These are phyloP conservation scores for Bolinopsis microptera DNA, from an alignment of 37 sponge, comb jelly and placozoan genomes.

Conservation along the genomic window DNA sequence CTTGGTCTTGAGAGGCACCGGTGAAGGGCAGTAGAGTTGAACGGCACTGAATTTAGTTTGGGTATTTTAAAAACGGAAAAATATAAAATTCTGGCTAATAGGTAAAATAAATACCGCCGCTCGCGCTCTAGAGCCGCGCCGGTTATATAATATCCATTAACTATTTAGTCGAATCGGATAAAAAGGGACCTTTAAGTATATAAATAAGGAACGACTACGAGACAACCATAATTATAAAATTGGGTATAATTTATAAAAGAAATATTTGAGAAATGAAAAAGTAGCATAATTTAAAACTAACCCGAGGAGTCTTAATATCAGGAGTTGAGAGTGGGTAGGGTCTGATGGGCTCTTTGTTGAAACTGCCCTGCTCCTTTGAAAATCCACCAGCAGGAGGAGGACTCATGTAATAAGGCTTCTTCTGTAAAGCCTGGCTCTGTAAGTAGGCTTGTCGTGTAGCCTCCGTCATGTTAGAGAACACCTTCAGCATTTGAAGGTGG, in stretches of 20 bases:
- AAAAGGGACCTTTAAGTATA: too few species aligned
- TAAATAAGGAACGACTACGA: too few species aligned
- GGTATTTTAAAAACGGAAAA: neutral
- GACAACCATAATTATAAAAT: too few species aligned
- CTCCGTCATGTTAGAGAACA: constrained; percentile 4
- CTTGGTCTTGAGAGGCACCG: neutral
- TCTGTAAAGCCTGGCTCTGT: constrained; percentile 23
- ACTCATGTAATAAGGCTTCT: neutral
- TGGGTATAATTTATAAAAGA: too few species aligned
- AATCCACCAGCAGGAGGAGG: neutral
- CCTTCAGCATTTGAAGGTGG: constrained; percentile 9
- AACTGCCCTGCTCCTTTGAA: neutral
- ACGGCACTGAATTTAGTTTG: neutral
- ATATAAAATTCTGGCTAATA: neutral
- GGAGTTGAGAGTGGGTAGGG: neutral
- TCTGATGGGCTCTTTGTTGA: constrained; percentile 21
- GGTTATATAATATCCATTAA: too few species aligned
- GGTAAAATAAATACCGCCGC: neutral
- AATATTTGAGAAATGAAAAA: too few species aligned
- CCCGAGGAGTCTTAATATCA: constrained; percentile 1
- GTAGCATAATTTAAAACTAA: too few species aligned
- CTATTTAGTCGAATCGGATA: too few species aligned
- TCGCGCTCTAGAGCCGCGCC: too few species aligned
- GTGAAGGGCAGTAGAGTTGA: constrained; percentile 31
- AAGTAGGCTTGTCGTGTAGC: constrained; percentile 26